A percentile compares a stretch with the other conserved stretches of the same genome.
Conservation (phyloP, 2,113 vertebrate genomes). For the Onychostruthus taczanowskii region DNA sequence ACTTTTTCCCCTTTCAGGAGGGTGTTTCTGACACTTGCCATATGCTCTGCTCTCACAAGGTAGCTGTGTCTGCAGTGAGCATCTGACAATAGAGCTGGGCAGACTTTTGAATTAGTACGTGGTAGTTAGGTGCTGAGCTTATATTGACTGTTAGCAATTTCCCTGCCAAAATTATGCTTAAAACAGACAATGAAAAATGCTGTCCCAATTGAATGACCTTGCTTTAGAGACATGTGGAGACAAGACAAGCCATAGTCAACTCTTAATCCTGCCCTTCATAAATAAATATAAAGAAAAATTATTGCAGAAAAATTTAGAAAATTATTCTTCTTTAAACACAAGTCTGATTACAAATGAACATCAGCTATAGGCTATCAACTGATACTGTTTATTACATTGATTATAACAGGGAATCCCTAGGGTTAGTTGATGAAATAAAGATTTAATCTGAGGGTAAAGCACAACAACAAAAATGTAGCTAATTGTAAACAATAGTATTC, state of each 20-base stretch:
- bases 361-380: constrained; percentile 57
- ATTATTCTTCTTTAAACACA: constrained; percentile 74
- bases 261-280: constrained; percentile 73
- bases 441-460: constrained; percentile 79
- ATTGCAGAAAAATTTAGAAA: constrained; percentile 71
- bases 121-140: neutral
- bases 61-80: neutral
- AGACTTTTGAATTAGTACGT: neutral
- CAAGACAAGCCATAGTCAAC: constrained; percentile 63
- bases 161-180: neutral
- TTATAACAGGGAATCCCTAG: constrained; percentile 77
- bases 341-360: constrained; percentile 71
- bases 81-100: neutral
- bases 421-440: constrained; percentile 80
- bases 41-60: neutral
- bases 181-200: neutral
- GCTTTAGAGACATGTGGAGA: constrained; percentile 65
- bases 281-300: constrained; percentile 74
- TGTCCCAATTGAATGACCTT: neutral
- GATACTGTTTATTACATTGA: constrained; percentile 80
- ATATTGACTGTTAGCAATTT: neutral
- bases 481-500: constrained; percentile 82
- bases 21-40: constrained; percentile 25
- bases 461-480: constrained; percentile 83
- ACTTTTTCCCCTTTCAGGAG: neutral